These are phyloP conservation scores for Cylindroiulus punctatus DNA, from an alignment of 2,888 invertebrate species.

Conservation along the genomic window DNA sequence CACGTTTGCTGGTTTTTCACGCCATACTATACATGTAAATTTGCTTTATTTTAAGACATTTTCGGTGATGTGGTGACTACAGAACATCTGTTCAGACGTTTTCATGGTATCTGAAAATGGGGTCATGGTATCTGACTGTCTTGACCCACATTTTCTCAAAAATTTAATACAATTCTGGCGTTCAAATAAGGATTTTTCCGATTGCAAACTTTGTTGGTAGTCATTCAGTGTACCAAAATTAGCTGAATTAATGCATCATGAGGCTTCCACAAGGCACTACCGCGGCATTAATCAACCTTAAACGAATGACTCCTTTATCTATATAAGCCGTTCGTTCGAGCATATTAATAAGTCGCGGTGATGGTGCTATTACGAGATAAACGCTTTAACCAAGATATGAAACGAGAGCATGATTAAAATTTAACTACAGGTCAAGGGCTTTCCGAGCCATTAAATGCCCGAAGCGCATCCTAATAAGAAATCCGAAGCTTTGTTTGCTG, in stretches of 20 bases:
- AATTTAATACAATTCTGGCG: no score
- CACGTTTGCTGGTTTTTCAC: no score
- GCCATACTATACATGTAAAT: no score
- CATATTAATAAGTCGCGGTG: slow-evolving; percentile 7
- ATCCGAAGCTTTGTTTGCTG: background rate
- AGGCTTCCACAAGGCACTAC: background rate
- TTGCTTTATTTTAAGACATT: no score
- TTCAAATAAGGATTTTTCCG: no score
- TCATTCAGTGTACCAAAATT: background rate
- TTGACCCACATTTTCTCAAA: no score
- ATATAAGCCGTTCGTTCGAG: background rate
- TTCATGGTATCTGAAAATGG: no score
- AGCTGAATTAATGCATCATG: background rate
- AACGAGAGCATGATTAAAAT: slow-evolving; percentile 39
- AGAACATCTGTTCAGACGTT: no score
- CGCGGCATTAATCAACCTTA: slow-evolving; percentile 1
- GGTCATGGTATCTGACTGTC: no score
- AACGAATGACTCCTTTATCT: background rate
- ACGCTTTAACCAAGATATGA: slow-evolving; percentile 13
- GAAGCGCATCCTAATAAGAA: background rate
- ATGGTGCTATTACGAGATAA: background rate
- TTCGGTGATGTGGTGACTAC: no score
- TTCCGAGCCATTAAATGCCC: slow-evolving; percentile 30
- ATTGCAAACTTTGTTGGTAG: background rate
- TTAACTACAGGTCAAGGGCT: slow-evolving; percentile 44